These are phyloP conservation scores for Mesembrinibis cayennensis DNA, from an alignment of 2,113 vertebrate genomes.

Conservation along the genomic window DNA sequence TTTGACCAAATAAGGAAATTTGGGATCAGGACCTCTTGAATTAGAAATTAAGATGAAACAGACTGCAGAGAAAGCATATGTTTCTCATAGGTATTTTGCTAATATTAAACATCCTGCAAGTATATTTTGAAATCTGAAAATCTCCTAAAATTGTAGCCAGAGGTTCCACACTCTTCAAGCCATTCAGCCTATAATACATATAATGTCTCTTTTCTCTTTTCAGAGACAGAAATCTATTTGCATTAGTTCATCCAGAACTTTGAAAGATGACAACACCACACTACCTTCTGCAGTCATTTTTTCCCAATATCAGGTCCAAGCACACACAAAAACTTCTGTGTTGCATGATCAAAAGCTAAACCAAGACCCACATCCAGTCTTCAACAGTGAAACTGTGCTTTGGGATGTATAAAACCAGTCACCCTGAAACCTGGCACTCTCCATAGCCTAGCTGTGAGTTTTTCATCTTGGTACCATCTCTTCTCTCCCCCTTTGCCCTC, in stretches of 20 bases:
- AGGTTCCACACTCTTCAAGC: neutral
- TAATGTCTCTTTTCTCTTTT: neutral
- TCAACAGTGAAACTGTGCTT: neutral
- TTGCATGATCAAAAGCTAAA: neutral
- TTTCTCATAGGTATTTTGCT: neutral
- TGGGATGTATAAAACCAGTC: neutral
- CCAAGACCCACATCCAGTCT: neutral
- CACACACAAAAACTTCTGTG: neutral
- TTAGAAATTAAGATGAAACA: neutral
- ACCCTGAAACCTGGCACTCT: neutral
- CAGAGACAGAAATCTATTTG: neutral
- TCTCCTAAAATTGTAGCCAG: neutral
- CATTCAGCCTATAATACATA: neutral
- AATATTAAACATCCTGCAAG: neutral
- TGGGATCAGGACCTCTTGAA: neutral
- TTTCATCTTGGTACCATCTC: neutral
- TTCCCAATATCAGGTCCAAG: neutral
- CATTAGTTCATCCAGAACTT: neutral
- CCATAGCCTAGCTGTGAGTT: neutral
- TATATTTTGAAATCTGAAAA: neutral
- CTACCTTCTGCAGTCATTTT: neutral
- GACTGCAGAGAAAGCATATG: neutral
- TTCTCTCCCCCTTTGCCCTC: neutral
- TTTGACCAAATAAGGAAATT: neutral
- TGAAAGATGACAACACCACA: neutral